Conservation (phyloP, 2,888 invertebrate species). For the Lepidonotus clava region DNA sequence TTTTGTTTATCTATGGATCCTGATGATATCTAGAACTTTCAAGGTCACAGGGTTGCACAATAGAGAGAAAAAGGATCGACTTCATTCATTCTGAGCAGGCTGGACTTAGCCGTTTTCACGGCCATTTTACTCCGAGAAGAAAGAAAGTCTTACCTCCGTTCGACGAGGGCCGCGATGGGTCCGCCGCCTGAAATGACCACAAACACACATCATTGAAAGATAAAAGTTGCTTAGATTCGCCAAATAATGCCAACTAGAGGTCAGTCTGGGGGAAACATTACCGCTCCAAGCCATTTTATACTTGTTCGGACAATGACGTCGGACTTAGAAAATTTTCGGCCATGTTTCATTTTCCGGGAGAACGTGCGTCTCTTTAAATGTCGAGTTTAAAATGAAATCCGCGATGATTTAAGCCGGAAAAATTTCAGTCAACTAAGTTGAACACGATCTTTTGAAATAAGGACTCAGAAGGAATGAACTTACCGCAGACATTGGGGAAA, state of each 20-base stretch:
- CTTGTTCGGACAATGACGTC: slow-evolving; percentile 39
- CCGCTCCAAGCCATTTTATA: not conserved
- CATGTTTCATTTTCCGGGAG: slow-evolving; percentile 68
- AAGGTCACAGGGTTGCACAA: not conserved
- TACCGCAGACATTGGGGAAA: slow-evolving; percentile 61
- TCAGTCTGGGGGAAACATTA: not conserved
- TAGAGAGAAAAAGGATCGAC: not conserved
- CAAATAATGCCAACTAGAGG: not conserved
- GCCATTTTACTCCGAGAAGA: slow-evolving; percentile 24
- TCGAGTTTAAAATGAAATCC: not conserved
- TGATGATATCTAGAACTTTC: not conserved
- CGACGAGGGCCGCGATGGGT: not conserved
- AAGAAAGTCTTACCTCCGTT: slow-evolving; percentile 27
- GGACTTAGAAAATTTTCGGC: slow-evolving; percentile 77
- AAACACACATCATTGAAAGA: not conserved
- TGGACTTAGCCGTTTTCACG: slow-evolving; percentile 58
- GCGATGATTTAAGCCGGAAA: not conserved
- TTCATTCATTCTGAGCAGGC: not conserved
- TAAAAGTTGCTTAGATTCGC: not conserved
- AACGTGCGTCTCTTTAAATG: not conserved
- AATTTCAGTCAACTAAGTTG: not conserved
- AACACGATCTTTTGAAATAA: not conserved
- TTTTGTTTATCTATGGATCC: not conserved
- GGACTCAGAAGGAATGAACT: slow-evolving; percentile 64
- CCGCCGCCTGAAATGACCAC: not conserved